A percentile compares a stretch with the other conserved stretches of the same genome.
phyloP scores from a whole-genome alignment of 2,888 invertebrate genomes.

The Drosophila diplacantha region DNA sequence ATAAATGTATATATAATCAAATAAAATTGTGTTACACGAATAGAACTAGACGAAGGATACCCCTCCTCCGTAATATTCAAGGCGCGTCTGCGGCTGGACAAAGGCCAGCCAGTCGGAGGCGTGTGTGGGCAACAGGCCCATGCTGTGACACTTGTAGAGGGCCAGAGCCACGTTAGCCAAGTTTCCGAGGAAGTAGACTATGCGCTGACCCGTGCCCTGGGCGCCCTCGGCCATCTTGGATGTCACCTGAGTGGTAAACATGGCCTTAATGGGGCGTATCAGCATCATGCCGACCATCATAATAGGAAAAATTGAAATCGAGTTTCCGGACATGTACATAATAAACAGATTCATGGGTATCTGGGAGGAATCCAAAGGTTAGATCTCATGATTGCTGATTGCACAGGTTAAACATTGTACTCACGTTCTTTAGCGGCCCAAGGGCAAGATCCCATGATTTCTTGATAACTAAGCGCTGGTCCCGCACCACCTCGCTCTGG shows the following conservation, averaged over 20 bases:
- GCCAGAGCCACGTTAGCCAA: slow-evolving; percentile 93
- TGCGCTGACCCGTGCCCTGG: slow-evolving; percentile 92
- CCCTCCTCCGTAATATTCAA: slow-evolving; percentile 92
- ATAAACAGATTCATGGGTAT: slow-evolving; percentile 99
- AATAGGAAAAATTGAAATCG: slow-evolving; percentile 99
- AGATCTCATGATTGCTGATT: background rate
- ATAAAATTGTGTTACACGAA: slow-evolving; percentile 25
- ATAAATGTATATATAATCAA: slow-evolving; percentile 48
- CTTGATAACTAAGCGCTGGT: slow-evolving; percentile 92
- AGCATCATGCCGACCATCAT: slow-evolving; percentile 99
- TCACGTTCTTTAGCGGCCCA: slow-evolving; percentile 93
- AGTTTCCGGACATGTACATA: slow-evolving; percentile 99
- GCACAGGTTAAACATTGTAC: background rate
- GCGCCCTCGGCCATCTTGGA: slow-evolving; percentile 97
- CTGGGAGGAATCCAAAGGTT: slow-evolving; percentile 53
- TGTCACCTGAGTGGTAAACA: slow-evolving; percentile 92
- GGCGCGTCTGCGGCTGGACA: slow-evolving; percentile 91
- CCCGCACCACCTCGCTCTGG: slow-evolving; percentile 88
- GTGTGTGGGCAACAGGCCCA: slow-evolving; percentile 97
- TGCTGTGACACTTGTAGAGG: slow-evolving; percentile 97
- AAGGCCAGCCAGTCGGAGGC: slow-evolving; percentile 99
- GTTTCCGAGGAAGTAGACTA: slow-evolving; percentile 96
- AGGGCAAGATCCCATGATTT: slow-evolving; percentile 98
- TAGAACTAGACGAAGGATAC: slow-evolving; percentile 80
- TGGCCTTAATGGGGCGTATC: slow-evolving; percentile 95